Evolutionary conservation across 2,797 vertebrate genomes (phyloP).

Genomic region (Aratinga solstitialis): DNA sequence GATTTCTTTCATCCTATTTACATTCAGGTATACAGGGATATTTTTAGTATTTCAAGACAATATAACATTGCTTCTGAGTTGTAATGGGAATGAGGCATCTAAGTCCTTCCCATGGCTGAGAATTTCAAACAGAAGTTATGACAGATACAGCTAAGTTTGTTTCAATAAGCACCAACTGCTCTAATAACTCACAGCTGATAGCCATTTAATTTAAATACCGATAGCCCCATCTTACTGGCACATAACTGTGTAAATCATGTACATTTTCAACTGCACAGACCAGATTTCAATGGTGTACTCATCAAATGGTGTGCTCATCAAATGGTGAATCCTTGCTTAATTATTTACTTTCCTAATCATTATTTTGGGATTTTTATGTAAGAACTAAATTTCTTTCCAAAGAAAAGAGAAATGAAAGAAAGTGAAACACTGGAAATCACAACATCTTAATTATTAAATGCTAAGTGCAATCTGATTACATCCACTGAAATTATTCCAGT

Average conservation of each 20-base stretch:
- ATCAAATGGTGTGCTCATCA: neutral
- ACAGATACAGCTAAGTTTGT: neutral
- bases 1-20: neutral
- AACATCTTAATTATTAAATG: neutral
- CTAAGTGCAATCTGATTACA: neutral
- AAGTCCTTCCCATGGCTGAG: neutral
- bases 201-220: neutral
- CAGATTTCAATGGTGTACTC: neutral
- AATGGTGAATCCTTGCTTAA: neutral
- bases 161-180: neutral
- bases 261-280: neutral
- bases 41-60: neutral
- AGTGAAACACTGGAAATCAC: neutral
- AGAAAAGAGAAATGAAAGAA: neutral
- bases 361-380: neutral
- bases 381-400: neutral
- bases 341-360: neutral
- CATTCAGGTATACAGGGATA: rapidly evolving
- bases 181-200: neutral
- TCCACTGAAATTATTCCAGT: neutral
- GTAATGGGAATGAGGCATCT: neutral
- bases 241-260: neutral
- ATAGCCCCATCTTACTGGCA: neutral
- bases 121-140: neutral
- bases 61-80: neutral